These are phyloP conservation scores for Sericinus montela DNA, from an alignment of 2,888 invertebrate genomes.

Conservation along the genomic window DNA sequence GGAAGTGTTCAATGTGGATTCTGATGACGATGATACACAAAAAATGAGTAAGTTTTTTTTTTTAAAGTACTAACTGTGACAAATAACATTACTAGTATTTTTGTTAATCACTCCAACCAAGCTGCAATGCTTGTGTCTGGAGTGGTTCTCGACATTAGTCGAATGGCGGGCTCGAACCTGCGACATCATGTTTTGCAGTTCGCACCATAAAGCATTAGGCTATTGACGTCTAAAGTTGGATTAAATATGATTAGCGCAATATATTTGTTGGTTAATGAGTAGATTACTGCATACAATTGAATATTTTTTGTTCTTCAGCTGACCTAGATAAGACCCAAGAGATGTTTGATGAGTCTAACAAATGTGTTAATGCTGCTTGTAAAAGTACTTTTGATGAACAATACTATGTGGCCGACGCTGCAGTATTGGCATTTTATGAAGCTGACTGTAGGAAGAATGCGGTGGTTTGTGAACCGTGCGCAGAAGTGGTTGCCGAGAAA, in stretches of 20 bases:
- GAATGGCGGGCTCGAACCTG: too few species aligned
- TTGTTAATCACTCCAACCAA: too few species aligned
- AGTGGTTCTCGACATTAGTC: too few species aligned
- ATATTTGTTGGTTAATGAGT: too few species aligned
- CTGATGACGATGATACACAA: conserved; percentile 69
- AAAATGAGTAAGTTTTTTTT: neutral
- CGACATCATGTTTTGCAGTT: too few species aligned
- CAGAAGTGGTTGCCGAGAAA: conserved; percentile 31
- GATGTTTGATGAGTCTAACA: conserved; percentile 18
- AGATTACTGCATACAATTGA: neutral
- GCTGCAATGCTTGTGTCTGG: too few species aligned
- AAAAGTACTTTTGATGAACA: conserved; percentile 39
- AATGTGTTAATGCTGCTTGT: conserved; percentile 80
- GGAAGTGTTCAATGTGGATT: conserved; percentile 77
- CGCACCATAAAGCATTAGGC: too few species aligned
- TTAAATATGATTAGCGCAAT: too few species aligned
- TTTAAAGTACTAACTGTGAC: too few species aligned
- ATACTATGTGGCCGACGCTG: conserved; percentile 54
- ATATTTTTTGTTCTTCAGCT: neutral
- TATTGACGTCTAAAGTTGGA: too few species aligned
- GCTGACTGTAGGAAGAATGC: conserved; percentile 34
- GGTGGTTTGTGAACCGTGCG: conserved; percentile 40
- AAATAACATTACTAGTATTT: too few species aligned
- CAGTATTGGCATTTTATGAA: conserved; percentile 61
- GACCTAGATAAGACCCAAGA: neutral